These are phyloP conservation scores for Masnerella sp. DNA, from an alignment of 2,888 invertebrate genomes.

Conservation along the genomic window DNA sequence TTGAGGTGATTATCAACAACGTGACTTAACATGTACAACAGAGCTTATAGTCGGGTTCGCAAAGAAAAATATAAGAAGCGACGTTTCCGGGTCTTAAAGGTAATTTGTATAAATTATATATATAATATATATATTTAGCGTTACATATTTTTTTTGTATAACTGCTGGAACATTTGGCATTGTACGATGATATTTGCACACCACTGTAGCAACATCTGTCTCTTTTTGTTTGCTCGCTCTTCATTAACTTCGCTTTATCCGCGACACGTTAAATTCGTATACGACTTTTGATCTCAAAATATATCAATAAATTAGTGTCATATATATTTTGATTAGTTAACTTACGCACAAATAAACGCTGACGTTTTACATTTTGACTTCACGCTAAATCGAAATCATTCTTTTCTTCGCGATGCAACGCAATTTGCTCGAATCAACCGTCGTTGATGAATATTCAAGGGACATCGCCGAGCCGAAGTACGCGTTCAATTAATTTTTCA, in stretches of 20 bases:
- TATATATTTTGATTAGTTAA: conserved; percentile 18
- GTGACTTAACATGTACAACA: conserved; percentile 57
- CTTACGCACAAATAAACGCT: conserved; percentile 7
- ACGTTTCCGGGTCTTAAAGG: conserved; percentile 52
- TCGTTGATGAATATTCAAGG: too few species aligned
- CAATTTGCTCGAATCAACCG: too few species aligned
- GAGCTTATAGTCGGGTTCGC: conserved; percentile 40
- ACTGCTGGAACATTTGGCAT: conserved; percentile 58
- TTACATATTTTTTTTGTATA: conserved; percentile 53
- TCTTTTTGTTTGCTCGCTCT: conserved; percentile 2
- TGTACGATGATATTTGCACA: conserved; percentile 53
- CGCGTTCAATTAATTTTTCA: too few species aligned
- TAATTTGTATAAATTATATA: conserved; percentile 50
- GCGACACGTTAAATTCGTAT: conserved; percentile 31
- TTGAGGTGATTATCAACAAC: conserved; percentile 56
- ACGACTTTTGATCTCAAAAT: conserved; percentile 25
- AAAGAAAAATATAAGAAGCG: conserved; percentile 57
- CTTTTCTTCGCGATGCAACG: too few species aligned
- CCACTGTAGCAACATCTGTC: conserved; percentile 35
- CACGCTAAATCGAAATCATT: neutral
- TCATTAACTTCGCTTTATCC: neutral
- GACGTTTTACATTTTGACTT: conserved; percentile 2
- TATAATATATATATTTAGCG: conserved; percentile 49
- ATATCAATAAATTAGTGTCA: conserved; percentile 32
- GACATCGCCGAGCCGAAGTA: too few species aligned